Conservation (phyloP, 2,113 vertebrate species). For the human (Homo sapiens) region DNA sequence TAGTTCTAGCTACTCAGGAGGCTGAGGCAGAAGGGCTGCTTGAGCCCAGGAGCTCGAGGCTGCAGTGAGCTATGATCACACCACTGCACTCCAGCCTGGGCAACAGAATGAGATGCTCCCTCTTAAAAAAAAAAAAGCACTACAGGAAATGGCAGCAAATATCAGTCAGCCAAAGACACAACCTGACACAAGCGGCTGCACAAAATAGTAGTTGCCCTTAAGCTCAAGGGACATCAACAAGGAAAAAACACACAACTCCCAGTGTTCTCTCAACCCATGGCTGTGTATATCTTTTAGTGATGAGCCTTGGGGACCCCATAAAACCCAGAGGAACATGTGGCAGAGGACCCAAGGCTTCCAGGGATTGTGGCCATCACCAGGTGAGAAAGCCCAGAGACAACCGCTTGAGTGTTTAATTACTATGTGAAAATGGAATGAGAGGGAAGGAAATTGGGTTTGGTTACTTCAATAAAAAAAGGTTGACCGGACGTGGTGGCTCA, state of each 20-base stretch:
- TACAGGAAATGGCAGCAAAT: background rate
- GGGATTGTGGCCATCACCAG: background rate
- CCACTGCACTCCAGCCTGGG: no score
- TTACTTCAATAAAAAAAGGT: background rate
- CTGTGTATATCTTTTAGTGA: background rate
- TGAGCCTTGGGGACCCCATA: background rate
- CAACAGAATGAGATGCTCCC: no score
- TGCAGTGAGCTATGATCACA: no score
- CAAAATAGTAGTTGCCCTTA: background rate
- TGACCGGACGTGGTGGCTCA: background rate
- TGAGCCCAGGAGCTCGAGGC: no score
- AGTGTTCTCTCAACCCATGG: background rate
- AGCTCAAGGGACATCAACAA: background rate
- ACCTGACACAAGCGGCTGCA: background rate
- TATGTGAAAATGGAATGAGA: background rate
- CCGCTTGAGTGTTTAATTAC: background rate
- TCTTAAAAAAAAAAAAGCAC: no score
- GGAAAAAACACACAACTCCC: background rate
- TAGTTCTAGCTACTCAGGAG: no score
- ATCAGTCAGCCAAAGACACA: background rate
- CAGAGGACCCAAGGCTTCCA: background rate
- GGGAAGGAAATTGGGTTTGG: background rate
- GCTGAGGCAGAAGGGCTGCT: no score
- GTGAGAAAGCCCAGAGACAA: background rate
- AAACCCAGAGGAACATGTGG: background rate